Evolutionary conservation across 2,113 vertebrate species (phyloP), one percentile per base, ranked within the genome.

Genomic region (Odocoileus hemionus): DNA sequence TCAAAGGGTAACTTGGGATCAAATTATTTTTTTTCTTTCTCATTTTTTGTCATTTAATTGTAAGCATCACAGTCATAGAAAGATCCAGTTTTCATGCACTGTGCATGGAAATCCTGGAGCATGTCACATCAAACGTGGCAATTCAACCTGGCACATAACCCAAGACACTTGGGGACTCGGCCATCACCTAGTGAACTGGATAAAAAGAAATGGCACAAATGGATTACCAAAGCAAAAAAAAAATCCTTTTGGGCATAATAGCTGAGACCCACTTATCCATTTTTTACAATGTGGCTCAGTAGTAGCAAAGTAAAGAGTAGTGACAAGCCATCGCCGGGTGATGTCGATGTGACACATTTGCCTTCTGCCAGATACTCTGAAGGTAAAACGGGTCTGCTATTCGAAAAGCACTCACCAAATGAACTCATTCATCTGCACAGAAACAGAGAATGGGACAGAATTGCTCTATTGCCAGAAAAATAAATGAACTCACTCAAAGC

Each of bases 1-100:
- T 83, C 28, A 74, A 28, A 13, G 25, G 6, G 33, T 84, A 70
- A 84, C 13, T 89, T 89, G 67, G n/a, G 21, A 79, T 17, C 52
- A 50, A 82, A 70, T 70, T 10, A 55, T 82, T 83, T 95, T 74
- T 74, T 93, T 89, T 96, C 57, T 43, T 54, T 92, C 50, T 97
- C 17, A 57, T 33, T 91, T 97, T 95, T 82, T 10, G 45, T n/a
- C 36, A 86, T 47, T 21, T 86, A 64, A 60, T 57, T 70, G 28
- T 16, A 92, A 83, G 52, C 6, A 12, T 47, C 52, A 25, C 8
- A 83, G 25, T 17, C 26, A 45, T 3, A n/a, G n/a, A 91, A 91
- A 26, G 70, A 10, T 36, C 50, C 64, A 76, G 6, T 86, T 86
- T 96, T 89, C 15, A 47, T 19, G 3, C 7, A 43, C 58, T 36